Conservation (phyloP, 2,113 vertebrate species). For the Passer montanus region DNA sequence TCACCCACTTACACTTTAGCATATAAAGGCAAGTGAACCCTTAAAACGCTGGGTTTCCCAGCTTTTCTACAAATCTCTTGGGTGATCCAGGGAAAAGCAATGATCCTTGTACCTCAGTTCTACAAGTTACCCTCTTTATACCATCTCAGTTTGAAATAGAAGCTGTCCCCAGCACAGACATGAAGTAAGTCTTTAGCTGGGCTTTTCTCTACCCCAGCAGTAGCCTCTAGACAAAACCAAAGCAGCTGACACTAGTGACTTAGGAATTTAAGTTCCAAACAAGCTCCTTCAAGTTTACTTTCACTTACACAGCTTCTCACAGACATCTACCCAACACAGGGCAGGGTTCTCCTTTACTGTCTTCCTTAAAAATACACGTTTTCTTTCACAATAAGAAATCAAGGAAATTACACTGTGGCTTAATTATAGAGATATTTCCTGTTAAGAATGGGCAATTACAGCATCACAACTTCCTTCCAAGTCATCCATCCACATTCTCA, state of each 20-base stretch:
- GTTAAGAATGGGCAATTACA: constrained; percentile 48
- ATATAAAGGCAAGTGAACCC: neutral
- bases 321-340: neutral
- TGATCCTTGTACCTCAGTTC: neutral
- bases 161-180: neutral
- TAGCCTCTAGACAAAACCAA: neutral
- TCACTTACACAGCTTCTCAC: neutral
- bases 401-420: constrained; percentile 23
- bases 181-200: neutral
- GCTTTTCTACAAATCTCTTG: neutral
- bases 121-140: neutral
- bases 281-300: neutral
- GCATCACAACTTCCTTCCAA: constrained; percentile 50
- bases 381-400: constrained; percentile 6
- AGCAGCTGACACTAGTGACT: neutral
- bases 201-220: neutral
- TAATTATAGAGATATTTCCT: constrained; percentile 25
- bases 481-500: constrained; percentile 51
- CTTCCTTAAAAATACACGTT: neutral
- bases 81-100: neutral
- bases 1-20: neutral
- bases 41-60: fast-evolving
- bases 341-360: neutral
- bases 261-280: neutral
- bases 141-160: neutral